Percentiles rank a stretch among this genome's conserved stretches.
Evolutionary conservation across 1,140 invertebrate genomes (phyloP).

Genomic region (Colletes gigas): DNA sequence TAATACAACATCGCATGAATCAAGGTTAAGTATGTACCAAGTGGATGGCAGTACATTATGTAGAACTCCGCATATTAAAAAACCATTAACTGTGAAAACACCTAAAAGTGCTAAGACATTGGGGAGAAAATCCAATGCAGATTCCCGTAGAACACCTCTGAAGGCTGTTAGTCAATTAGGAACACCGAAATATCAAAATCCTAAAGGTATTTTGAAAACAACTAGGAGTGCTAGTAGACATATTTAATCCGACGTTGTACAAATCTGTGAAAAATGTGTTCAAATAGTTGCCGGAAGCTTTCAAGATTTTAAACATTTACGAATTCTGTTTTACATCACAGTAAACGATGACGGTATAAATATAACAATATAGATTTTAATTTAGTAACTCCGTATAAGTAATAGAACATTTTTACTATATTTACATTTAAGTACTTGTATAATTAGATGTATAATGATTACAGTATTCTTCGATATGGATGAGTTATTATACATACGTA

Average conservation of each 20-base stretch:
- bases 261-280: slow-evolving; percentile 8
- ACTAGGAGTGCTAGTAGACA: slow-evolving; percentile 45
- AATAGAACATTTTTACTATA: neutral
- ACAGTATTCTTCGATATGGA: slow-evolving; percentile 9
- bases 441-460: neutral
- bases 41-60: slow-evolving; percentile 56
- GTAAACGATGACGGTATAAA: neutral
- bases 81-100: slow-evolving; percentile 74
- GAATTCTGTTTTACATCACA: neutral
- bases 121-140: slow-evolving; percentile 64
- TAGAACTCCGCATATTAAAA: slow-evolving; percentile 78
- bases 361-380: neutral
- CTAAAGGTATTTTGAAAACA: slow-evolving; percentile 70
- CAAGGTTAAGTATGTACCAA: slow-evolving; percentile 62
- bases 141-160: slow-evolving; percentile 75
- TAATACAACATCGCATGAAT: slow-evolving; percentile 39
- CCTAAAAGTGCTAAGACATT: slow-evolving; percentile 75
- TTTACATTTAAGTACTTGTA: neutral
- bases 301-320: neutral
- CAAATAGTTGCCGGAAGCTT: neutral
- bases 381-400: neutral
- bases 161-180: slow-evolving; percentile 75
- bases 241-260: slow-evolving; percentile 10
- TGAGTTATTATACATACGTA: slow-evolving; percentile 1
- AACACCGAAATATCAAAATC: slow-evolving; percentile 75